phyloP scores from a whole-genome alignment of 2,888 invertebrate genomes.

The Nipponacmea schrenckii region DNA sequence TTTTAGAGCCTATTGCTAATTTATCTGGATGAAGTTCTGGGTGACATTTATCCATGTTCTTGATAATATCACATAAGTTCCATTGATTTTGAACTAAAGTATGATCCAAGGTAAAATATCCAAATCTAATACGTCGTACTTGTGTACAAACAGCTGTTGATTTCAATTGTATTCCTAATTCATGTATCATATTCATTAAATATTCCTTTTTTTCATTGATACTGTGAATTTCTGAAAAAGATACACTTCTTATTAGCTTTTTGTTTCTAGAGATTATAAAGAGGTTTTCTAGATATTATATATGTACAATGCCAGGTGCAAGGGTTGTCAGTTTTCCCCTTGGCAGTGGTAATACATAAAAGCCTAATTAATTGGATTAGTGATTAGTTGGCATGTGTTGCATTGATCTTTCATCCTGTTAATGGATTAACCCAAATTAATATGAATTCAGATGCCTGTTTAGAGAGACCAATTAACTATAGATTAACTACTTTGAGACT shows the following conservation, averaged over 20 bases:
- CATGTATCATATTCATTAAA: constrained; percentile 82
- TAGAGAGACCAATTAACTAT: too few relatives aligned
- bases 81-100: constrained; percentile 85
- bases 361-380: too few relatives aligned
- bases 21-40: constrained; percentile 34
- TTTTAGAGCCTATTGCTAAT: constrained; percentile 27
- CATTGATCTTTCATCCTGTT: too few relatives aligned
- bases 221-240: constrained; percentile 80
- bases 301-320: too few relatives aligned
- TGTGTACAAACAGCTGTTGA: constrained; percentile 83
- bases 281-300: too few relatives aligned
- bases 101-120: constrained; percentile 80
- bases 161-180: constrained; percentile 83
- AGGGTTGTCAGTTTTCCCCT: too few relatives aligned
- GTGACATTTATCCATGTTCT: constrained; percentile 50
- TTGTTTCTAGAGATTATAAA: too few relatives aligned
- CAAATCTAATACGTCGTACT: constrained; percentile 84
- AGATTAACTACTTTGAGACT: too few relatives aligned
- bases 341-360: too few relatives aligned
- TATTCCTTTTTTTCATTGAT: constrained; percentile 82
- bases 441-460: too few relatives aligned
- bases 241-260: constrained; percentile 21
- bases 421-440: too few relatives aligned
- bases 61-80: constrained; percentile 45
- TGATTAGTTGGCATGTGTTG: too few relatives aligned